phyloP scores from a whole-genome alignment of 2,113 vertebrate genomes.

The Gasterosteus nipponicus region DNA sequence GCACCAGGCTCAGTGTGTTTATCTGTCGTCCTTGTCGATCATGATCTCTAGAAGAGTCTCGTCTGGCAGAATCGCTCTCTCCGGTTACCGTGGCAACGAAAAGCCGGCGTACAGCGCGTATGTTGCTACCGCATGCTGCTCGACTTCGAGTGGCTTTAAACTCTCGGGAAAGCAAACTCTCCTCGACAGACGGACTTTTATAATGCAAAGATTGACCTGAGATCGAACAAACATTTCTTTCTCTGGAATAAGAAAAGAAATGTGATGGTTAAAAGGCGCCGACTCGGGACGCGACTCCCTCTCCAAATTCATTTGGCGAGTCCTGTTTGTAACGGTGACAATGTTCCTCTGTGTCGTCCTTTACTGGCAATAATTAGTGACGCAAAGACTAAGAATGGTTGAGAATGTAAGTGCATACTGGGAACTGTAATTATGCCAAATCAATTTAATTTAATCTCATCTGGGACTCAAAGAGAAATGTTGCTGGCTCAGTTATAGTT shows the following conservation, averaged over 20 bases:
- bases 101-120: background rate
- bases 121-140: background rate
- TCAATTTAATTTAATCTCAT: constrained; percentile 9
- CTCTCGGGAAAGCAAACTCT: background rate
- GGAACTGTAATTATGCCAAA: constrained; percentile 21
- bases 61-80: background rate
- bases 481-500: constrained; percentile 7
- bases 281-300: background rate
- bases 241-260: constrained; percentile 1
- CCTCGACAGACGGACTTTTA: background rate
- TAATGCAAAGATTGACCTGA: background rate
- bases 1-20: background rate
- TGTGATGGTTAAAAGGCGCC: background rate
- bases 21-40: background rate
- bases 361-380: background rate
- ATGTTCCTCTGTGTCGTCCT: constrained; percentile 13
- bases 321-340: constrained; percentile 8
- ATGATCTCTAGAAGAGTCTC: background rate
- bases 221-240: background rate
- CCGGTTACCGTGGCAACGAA: background rate
- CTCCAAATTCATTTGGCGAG: constrained; percentile 10
- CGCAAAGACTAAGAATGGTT: constrained; percentile 4
- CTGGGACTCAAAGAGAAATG: constrained; percentile 3
- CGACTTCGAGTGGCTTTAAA: background rate
- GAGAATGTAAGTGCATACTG: constrained; percentile 3